Base-by-base conservation (phyloP, 2,113 vertebrate genomes). In the Ctenodactylus gundi region DNA sequence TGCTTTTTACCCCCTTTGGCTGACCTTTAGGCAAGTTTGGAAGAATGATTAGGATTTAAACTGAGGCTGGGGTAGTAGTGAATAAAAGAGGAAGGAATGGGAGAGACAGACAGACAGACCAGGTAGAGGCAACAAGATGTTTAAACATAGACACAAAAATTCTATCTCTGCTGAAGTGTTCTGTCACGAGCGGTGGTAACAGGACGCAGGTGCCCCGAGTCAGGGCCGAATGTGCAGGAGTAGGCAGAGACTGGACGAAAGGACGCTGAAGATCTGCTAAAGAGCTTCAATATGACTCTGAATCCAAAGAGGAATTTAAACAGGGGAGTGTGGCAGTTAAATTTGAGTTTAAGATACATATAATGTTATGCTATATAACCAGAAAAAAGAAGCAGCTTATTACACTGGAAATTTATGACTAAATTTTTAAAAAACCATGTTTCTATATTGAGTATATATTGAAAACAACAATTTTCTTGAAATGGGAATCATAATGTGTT, bases 371-470 rank as follows among this genome's bases (percentile, higher is more conserved):
- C 29, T 64, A 34, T 27, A 17, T 70, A 77, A 76, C 20, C 18
- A 39, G 25, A 46, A 76, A 77, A 34, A 75, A 91, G 39, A 67
- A 73, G 55, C 34, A 88, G 9, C 20, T 77, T 73, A 84, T 57
- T 88, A 80, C 83, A 88, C 49, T 91, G 49, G 34, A 18, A 44
- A 68, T 83, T 82, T 95, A 36, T 62, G 73, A 70, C 20, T 27
- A 41, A 78, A 62, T 75, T 55, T 87, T 84, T 76, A 41, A 13
- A 4, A 84, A 92, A 25, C 41, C 62, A 44, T 70, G 14, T 78
- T 65, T 70, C 39, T 58, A 57, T 72, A 85, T 87, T 39, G 55
- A 51, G 7, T 76, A 23, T 53, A 64, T 44, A 62, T 21, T n/a
- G 6, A 70, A 58, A 87, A 49, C 57, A 49, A 68, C 20, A 55